A percentile compares a stretch with the other conserved stretches of the same genome.
phyloP scores from a whole-genome alignment of 2,113 vertebrate genomes.

The Oxyruncus cristatus region DNA sequence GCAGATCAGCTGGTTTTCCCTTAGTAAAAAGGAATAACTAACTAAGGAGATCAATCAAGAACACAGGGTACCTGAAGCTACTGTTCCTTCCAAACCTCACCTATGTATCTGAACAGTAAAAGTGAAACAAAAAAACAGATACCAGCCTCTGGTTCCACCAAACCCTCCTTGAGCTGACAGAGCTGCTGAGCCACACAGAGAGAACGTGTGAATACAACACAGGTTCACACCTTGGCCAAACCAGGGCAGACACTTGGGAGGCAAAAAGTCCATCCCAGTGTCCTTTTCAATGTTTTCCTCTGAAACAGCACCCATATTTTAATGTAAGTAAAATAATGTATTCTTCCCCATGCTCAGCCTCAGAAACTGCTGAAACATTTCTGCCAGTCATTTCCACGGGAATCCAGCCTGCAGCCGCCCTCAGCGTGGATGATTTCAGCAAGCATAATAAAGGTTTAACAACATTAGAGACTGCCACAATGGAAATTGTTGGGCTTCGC shows the following conservation, averaged over 20 bases:
- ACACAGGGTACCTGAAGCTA: background rate
- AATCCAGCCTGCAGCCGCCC: constrained; percentile 19
- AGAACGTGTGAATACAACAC: background rate
- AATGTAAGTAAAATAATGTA: background rate
- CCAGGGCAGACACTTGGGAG: background rate
- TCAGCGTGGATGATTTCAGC: background rate
- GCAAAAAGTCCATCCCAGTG: background rate
- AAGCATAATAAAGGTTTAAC: background rate
- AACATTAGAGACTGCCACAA: background rate
- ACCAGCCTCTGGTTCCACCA: background rate
- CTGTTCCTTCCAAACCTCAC: background rate
- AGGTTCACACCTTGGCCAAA: background rate
- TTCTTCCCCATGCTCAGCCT: background rate
- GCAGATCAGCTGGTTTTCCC: background rate
- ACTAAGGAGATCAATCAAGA: background rate
- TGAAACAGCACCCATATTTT: background rate
- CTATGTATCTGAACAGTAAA: background rate
- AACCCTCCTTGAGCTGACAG: background rate
- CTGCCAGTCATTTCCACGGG: background rate
- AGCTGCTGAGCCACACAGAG: background rate
- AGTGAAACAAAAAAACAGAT: background rate
- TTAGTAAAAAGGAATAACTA: background rate
- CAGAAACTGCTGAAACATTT: background rate
- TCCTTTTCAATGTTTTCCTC: background rate
- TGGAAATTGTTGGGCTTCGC: constrained; percentile 29